Conservation (phyloP, 2,888 invertebrate species). For the Omphaloscelis lunosa region DNA sequence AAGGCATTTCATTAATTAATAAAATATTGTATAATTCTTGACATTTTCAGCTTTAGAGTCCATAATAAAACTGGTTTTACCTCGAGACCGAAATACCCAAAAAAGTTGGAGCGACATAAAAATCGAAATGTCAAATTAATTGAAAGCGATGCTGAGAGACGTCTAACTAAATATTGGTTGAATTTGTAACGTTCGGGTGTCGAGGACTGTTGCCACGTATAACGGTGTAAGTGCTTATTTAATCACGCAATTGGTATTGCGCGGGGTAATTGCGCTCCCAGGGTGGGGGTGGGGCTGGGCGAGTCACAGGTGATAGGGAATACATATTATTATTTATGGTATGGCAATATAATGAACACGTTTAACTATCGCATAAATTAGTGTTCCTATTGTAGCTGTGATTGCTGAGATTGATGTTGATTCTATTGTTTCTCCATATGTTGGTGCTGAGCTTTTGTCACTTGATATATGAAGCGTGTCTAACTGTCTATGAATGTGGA, state of each 20-base stretch:
- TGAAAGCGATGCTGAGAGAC: constrained; percentile 46
- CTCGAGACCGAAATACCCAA: constrained; percentile 12
- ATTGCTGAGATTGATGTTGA: constrained; percentile 7
- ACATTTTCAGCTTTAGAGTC: constrained; percentile 19
- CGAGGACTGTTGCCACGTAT: constrained; percentile 37
- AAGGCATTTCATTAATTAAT: constrained; percentile 15
- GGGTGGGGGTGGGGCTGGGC: neutral
- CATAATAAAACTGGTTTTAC: constrained; percentile 31
- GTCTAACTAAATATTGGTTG: constrained; percentile 60
- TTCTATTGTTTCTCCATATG: constrained; percentile 18
- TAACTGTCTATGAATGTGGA: neutral
- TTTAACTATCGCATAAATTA: neutral
- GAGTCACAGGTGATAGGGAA: constrained; percentile 43
- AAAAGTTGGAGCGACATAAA: constrained; percentile 31
- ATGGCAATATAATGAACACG: constrained; percentile 35
- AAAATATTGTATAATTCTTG: constrained; percentile 22
- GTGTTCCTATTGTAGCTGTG: constrained; percentile 25
- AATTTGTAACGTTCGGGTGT: constrained; percentile 41
- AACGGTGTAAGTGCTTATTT: constrained; percentile 50
- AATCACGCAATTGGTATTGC: too few relatives aligned
- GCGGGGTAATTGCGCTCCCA: constrained; percentile 34
- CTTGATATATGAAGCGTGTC: too few relatives aligned
- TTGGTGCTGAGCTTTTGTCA: neutral
- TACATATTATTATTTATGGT: constrained; percentile 37
- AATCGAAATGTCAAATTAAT: constrained; percentile 57